Percentiles rank a stretch among this genome's conserved stretches.
Evolutionary conservation across 2,888 invertebrate species (phyloP).

Genomic region (Allacma fusca): DNA sequence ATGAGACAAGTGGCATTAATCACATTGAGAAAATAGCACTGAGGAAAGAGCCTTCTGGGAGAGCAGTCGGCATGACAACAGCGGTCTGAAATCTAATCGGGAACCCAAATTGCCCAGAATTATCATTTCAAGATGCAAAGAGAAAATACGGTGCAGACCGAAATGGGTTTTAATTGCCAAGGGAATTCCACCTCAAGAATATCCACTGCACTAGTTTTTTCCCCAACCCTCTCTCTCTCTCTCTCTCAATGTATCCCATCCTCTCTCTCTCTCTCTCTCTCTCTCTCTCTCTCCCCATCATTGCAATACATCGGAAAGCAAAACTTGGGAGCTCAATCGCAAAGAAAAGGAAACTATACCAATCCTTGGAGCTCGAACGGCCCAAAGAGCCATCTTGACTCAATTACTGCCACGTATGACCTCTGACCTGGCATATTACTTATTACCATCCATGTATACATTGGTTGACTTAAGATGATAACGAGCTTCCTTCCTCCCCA

Average conservation of each 20-base stretch:
- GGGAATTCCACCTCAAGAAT: conserved; percentile 61
- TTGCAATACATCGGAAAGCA: conserved; percentile 3
- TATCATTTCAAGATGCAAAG: conserved; percentile 64
- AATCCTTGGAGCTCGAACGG: conserved; percentile 12
- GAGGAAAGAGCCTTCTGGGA: conserved; percentile 63
- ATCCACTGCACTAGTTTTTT: conserved; percentile 46
- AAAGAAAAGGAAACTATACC: background rate
- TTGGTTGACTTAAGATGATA: conserved; percentile 17
- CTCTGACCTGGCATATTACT: conserved; percentile 31
- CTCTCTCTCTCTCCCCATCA: background rate
- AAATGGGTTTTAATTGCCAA: conserved; percentile 61
- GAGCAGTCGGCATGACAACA: conserved; percentile 55
- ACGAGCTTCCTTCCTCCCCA: conserved; percentile 10
- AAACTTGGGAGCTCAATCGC: conserved; percentile 23
- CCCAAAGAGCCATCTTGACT: conserved; percentile 35
- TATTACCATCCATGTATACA: background rate
- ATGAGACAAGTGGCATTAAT: conserved; percentile 64
- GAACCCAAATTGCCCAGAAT: conserved; percentile 63
- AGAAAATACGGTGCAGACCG: conserved; percentile 61
- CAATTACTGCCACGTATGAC: conserved; percentile 29
- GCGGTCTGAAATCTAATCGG: conserved; percentile 63
- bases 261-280: background rate
- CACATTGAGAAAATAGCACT: conserved; percentile 65
- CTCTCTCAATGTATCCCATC: conserved; percentile 4
- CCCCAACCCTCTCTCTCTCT: conserved; percentile 22